Evolutionary conservation across 2,113 vertebrate species (phyloP), one percentile per base, ranked within the genome.

Genomic region (Leuciscus idus): DNA sequence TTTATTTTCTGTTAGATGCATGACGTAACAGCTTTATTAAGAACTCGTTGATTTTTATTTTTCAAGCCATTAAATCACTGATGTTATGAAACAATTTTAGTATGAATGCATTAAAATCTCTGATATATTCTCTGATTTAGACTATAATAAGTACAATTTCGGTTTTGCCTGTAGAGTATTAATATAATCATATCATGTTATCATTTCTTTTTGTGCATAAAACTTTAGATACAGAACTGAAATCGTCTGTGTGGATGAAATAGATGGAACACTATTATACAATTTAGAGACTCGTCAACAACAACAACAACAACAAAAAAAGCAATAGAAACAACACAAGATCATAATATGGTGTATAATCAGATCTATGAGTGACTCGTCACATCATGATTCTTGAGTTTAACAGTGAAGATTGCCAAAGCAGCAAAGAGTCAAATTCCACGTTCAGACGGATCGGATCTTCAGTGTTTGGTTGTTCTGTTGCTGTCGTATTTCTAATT

Each of bases 1-100:
- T 80, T 80, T 26, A 26, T 80, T 15, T 64, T 81, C 39, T 46
- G 21, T 80, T 80, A 8, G 55, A 64, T 64, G 59, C 59, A 81
- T 66, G 59, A 80, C 6, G 23, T 48, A 81, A 79, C 57, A 81
- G 59, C 64, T 64, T 26, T 43, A 61, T 61, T 23, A 57, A 26
- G 61, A 80, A 80, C 57, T 61, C 68, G 3, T 4, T 43, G 75
- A 26, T 17, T 86, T 88, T 84, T 84, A 77, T 85, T 85, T 80
- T 70, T 64, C 81, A 85, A 87, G 82, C 85, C 48, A 74, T 87
- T 87, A 84, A 84, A 87, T 84, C 82, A 82, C 85, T 84, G 64
- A 86, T 75, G 55, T 70, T 64, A 46, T 72, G 85, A 85, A 87
- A 84, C 59, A 82, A 76, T 61, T 87, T 39, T 81, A 70, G 64